These are phyloP conservation scores for Myathropa florea DNA, from an alignment of 2,888 invertebrate species.

Conservation along the genomic window DNA sequence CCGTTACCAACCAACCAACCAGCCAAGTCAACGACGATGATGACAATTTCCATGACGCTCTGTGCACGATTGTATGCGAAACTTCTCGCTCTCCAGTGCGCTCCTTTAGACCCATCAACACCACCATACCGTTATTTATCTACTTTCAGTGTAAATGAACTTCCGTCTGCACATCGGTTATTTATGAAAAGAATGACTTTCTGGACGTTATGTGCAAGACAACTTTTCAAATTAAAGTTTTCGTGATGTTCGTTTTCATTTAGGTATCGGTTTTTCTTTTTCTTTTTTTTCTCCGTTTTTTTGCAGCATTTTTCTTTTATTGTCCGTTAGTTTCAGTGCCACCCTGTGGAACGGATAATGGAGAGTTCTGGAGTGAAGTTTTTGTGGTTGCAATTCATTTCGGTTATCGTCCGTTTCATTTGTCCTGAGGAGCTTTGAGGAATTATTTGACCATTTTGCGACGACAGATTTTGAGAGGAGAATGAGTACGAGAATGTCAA, in stretches of 20 bases:
- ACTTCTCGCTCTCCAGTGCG: not conserved
- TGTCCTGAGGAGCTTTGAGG: not conserved
- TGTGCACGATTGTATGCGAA: not conserved
- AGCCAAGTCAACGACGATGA: constrained; percentile 3
- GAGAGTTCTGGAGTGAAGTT: not conserved
- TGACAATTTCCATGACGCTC: constrained; percentile 57
- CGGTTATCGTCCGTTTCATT: constrained; percentile 21
- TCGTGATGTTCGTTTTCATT: constrained; percentile 49
- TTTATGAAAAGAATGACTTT: constrained; percentile 66
- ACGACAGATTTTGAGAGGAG: not conserved
- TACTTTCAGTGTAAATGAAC: constrained; percentile 69
- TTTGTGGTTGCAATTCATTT: constrained; percentile 38
- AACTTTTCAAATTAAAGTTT: constrained; percentile 70
- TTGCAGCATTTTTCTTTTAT: not conserved
- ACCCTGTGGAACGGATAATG: not conserved
- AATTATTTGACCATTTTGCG: not conserved
- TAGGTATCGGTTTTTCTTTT: not conserved
- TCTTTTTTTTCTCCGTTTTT: not conserved
- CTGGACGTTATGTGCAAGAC: constrained; percentile 68
- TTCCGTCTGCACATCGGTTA: constrained; percentile 65
- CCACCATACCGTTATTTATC: constrained; percentile 53
- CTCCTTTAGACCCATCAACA: not conserved
- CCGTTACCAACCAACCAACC: not conserved
- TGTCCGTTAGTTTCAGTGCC: not conserved
- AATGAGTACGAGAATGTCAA: not conserved